These are phyloP conservation scores for Musca vetustissima DNA, from an alignment of 1,140 invertebrate genomes.

Conservation along the genomic window DNA sequence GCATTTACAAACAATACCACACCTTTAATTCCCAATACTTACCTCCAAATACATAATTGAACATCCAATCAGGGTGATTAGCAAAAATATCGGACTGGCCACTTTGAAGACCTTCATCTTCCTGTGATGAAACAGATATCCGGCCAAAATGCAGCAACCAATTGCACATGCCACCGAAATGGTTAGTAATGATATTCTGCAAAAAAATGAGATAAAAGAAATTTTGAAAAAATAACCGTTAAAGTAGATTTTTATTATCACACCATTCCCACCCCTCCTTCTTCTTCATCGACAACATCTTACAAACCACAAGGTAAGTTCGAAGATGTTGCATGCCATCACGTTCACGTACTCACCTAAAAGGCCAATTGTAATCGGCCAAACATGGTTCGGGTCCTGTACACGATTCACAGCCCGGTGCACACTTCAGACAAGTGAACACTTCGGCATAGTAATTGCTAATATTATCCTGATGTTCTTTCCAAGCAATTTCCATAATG, in stretches of 20 bases:
- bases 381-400: conserved; percentile 76
- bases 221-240: conserved; percentile 3
- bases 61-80: conserved; percentile 83
- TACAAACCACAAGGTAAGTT: too few relatives aligned
- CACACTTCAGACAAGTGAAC: conserved; percentile 73
- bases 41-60: conserved; percentile 90
- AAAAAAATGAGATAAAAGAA: conserved; percentile 26
- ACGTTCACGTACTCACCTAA: conserved; percentile 66
- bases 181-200: conserved; percentile 75
- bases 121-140: conserved; percentile 79
- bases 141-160: conserved; percentile 71
- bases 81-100: conserved; percentile 86
- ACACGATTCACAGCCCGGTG: conserved; percentile 76
- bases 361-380: conserved; percentile 80
- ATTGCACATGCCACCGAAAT: conserved; percentile 80
- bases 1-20: too few relatives aligned
- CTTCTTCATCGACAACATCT: too few relatives aligned
- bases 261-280: background rate
- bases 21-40: too few relatives aligned
- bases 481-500: conserved; percentile 71
- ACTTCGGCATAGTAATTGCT: conserved; percentile 60
- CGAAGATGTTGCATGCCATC: too few relatives aligned
- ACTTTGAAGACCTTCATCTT: conserved; percentile 85
- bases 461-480: conserved; percentile 53
- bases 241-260: too few relatives aligned